Base-by-base conservation (phyloP, 2,113 vertebrate species). In the Vanacampus margaritifer region DNA sequence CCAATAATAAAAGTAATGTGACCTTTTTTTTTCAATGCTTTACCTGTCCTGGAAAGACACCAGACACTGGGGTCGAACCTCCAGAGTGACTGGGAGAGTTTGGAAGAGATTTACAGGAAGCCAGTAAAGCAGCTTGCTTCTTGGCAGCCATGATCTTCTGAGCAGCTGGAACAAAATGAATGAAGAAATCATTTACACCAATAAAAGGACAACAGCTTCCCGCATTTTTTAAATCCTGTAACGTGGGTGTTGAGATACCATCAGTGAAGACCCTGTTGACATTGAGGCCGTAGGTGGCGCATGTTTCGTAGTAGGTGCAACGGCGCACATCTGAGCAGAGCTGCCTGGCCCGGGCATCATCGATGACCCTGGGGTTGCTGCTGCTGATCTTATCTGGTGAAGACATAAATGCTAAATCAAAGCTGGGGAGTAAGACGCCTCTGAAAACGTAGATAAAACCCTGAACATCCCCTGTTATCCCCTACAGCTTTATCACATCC, bases 271-370 rank as follows among this genome's bases (percentile, higher is more conserved):
- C 95, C 41, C 96, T 74, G 79, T 98, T 96, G 17, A 98, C 95
- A 0, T 98, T 98, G 77, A 98, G 95, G 53, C 96, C 96, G 0
- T 98, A 98, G 0, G 96, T 98, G 0, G 96, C 95, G 0, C 96
- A 98, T 28, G 96, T 98, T 88, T 98, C 96, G 1, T 96, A 98
- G 85, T 98, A 98, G 62, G 94, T 93, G 78, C 95, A 98, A 28
- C 95, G 93, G 12, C 90, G 92, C 83, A 94, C 92, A 6, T 95
- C 95, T 1, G 90, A 81, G 1, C 95, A 98, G n/a, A 98, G 93
- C 73, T 94, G 93, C 46, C 94, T 86, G 39, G 95, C 96, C 0
- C 94, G 91, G 5, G 91, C 87, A 7, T 98, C 96, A 1, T 95
- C 95, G 13, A 98, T 93, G 1, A 91, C 94, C 13, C 96, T 93